phyloP scores from a whole-genome alignment of 1,140 invertebrate species.

The Asbolus verrucosus region DNA sequence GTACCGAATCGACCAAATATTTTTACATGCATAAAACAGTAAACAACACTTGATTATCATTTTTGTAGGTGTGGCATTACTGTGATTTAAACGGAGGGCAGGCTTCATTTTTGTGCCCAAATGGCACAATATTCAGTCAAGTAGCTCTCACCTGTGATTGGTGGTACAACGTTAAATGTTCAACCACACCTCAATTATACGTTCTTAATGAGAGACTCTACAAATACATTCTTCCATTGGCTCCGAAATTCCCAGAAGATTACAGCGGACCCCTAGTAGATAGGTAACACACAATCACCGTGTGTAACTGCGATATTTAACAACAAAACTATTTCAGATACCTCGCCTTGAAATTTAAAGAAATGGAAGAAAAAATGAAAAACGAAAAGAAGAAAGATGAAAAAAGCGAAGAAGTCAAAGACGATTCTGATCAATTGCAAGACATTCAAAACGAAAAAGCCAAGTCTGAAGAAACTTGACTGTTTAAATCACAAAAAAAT shows the following conservation, averaged over 20 bases:
- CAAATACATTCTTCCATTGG: conserved; percentile 86
- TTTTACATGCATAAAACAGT: too few species aligned
- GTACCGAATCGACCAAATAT: too few species aligned
- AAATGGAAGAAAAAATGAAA: conserved; percentile 82
- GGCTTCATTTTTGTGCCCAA: conserved; percentile 90
- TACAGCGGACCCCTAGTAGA: conserved; percentile 87
- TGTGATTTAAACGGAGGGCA: conserved; percentile 92
- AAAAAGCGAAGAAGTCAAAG: conserved; percentile 51
- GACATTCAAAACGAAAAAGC: conserved; percentile 21
- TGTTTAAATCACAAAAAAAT: not conserved
- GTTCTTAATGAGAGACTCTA: conserved; percentile 89
- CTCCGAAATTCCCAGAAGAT: conserved; percentile 89
- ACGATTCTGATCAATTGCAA: conserved; percentile 47
- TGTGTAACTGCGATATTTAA: not conserved
- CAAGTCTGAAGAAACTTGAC: conserved; percentile 17
- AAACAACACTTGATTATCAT: too few species aligned
- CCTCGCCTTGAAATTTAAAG: conserved; percentile 82
- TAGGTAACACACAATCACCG: conserved; percentile 72
- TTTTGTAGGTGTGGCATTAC: conserved; percentile 85
- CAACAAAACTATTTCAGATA: conserved; percentile 71
- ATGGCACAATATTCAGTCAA: conserved; percentile 93
- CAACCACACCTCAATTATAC: conserved; percentile 84
- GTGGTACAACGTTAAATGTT: conserved; percentile 93
- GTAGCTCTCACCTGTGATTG: conserved; percentile 87
- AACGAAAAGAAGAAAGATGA: conserved; percentile 64